Base-by-base conservation (phyloP, 1,140 invertebrate species). In the Hyles vespertilio region DNA sequence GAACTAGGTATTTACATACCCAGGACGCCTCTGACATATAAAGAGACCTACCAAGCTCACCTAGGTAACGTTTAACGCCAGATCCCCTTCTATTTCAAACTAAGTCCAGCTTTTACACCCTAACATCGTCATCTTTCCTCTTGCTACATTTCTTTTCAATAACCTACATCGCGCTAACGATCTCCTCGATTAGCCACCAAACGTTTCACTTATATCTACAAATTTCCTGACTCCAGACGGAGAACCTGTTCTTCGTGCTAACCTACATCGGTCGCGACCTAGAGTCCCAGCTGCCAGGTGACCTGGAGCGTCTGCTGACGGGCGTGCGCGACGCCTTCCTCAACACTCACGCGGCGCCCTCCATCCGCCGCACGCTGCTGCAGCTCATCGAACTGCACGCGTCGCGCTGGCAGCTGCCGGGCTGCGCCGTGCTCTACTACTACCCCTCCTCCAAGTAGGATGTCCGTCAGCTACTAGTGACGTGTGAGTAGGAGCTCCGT, bases 351-450 rank as follows among this genome's bases (percentile, higher is more conserved):
- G 91, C 92, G 22, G 89, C 92, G 11, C 91, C 93, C 5, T 90
- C 91, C 47, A 93, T 95, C 45, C 91, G 94, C 61, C 95, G 95
- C 74, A 97, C 95, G 1, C 90, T 97, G 10, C 89, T 97, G 58
- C 96, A 97, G 83, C 89, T 97, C 32, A 96, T 98, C 58, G 96
- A 97, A 77, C 89, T 97, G 50, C 94, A 96, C 77, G 96, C 96
- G 1, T 95, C 95, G 0, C 93, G 94, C 74, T 97, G 96, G 96
- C 94, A 97, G 79, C 90, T 97, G 49, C 94, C 95, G 12, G 95
- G 95, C 32, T 94, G 95, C 5, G 95, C 96, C 2, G 94, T 97
- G 40, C 92, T 96, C 51, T 98, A 98, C 86, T 97, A 97, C 85
- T 97, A 97, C 83, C 95, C 95, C 50, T 92, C 92, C 62, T 89